Evolutionary conservation across 2,888 invertebrate genomes (phyloP).

Genomic region (Pinctada fucata): DNA sequence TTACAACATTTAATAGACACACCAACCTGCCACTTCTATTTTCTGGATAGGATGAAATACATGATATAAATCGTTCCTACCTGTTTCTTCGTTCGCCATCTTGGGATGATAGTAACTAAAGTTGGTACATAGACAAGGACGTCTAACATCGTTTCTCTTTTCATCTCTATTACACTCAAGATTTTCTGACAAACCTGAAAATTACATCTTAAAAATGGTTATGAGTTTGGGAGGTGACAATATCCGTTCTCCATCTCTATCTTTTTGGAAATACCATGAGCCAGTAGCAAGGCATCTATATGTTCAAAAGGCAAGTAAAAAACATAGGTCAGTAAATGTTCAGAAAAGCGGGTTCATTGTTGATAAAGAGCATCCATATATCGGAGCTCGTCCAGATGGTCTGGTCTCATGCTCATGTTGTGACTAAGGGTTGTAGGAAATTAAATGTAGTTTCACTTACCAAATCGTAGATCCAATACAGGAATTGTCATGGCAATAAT

Average conservation of each 20-base stretch:
- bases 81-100: no score
- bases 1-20: no score
- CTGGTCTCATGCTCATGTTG: conserved; percentile 20
- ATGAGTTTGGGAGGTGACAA: not conserved
- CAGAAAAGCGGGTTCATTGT: conserved; percentile 13
- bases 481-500: conserved; percentile 4
- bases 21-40: no score
- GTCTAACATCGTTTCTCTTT: not conserved
- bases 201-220: not conserved
- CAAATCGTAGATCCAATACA: conserved; percentile 8
- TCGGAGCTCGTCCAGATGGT: conserved; percentile 31
- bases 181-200: not conserved
- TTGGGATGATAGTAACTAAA: no score
- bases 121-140: not conserved
- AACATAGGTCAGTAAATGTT: conserved; percentile 1
- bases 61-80: no score
- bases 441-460: conserved; percentile 24
- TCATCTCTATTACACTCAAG: not conserved
- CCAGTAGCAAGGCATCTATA: conserved; percentile 18
- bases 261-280: conserved; percentile 20
- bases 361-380: not conserved
- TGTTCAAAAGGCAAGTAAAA: not conserved
- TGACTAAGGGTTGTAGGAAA: conserved; percentile 26
- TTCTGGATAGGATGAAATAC: no score
- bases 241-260: not conserved